phyloP scores from a whole-genome alignment of 2,888 invertebrate genomes.

The Beris morrisii region DNA sequence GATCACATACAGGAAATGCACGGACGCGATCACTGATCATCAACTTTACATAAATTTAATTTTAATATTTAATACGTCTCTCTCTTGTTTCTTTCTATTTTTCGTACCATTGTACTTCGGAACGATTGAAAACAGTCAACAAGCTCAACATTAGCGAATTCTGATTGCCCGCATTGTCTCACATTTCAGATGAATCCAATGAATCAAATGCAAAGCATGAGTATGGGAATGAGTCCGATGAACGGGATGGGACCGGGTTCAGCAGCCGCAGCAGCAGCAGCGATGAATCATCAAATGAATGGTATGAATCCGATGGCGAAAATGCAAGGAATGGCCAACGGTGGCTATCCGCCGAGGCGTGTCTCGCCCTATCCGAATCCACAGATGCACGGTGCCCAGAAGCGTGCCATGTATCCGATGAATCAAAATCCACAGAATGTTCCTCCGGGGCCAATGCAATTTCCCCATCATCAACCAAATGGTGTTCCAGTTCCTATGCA shows the following conservation, averaged over 20 bases:
- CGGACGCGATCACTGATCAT: too few relatives aligned
- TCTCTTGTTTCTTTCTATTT: constrained; percentile 32
- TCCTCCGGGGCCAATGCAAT: constrained; percentile 54
- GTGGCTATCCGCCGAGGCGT: constrained; percentile 71
- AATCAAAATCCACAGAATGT: constrained; percentile 65
- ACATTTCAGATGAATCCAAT: constrained; percentile 67
- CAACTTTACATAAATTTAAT: too few relatives aligned
- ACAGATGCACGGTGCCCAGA: constrained; percentile 82
- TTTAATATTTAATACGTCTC: constrained; percentile 10
- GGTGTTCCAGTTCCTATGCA: constrained; percentile 57
- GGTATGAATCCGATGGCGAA: constrained; percentile 69
- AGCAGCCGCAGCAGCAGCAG: constrained; percentile 52
- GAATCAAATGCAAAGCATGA: constrained; percentile 75
- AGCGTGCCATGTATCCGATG: constrained; percentile 58
- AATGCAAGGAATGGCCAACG: constrained; percentile 60
- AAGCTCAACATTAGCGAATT: constrained; percentile 28
- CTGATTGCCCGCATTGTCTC: constrained; percentile 33
- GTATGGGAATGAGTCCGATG: constrained; percentile 61
- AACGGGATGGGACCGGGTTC: constrained; percentile 15
- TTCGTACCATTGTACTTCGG: constrained; percentile 5
- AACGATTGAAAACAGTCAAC: constrained; percentile 11
- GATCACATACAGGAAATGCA: too few relatives aligned
- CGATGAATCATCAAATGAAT: constrained; percentile 67
- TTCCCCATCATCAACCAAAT: constrained; percentile 53
- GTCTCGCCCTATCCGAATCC: constrained; percentile 85